A percentile compares a stretch with the other conserved stretches of the same genome.
Evolutionary conservation across 2,113 vertebrate genomes (phyloP).

Genomic region (Cyrtonyx montezumae): DNA sequence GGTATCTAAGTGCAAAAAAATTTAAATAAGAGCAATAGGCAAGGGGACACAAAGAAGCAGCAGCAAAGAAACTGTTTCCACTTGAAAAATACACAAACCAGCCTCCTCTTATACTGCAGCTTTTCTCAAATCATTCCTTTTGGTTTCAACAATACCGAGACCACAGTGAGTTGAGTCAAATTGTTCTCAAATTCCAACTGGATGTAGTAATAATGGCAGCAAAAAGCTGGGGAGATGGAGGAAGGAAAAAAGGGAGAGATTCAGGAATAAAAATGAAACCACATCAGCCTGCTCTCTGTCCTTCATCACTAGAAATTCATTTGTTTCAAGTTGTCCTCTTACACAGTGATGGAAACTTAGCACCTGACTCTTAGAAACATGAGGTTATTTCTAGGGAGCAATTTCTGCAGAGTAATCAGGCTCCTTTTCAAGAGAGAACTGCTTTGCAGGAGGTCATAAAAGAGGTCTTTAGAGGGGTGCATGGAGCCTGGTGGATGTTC

Average conservation of each 20-base stretch:
- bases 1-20: neutral
- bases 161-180: neutral
- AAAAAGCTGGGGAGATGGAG: neutral
- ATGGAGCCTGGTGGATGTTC: neutral
- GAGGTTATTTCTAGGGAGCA: neutral
- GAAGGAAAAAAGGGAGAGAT: neutral
- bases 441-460: neutral
- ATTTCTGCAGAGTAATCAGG: neutral
- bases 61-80: neutral
- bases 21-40: neutral
- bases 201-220: fast-evolving
- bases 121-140: neutral
- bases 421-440: neutral
- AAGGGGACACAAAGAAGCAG: neutral
- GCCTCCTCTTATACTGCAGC: neutral
- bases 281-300: neutral
- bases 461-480: neutral
- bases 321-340: neutral
- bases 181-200: neutral
- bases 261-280: neutral
- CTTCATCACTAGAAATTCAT: neutral
- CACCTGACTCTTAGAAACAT: neutral
- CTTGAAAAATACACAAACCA: neutral
- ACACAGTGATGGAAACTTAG: neutral
- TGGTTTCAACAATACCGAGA: neutral